Evolutionary conservation across 2,797 vertebrate species (phyloP), one percentile per base, ranked within the genome.

Genomic region (Karalla daura): DNA sequence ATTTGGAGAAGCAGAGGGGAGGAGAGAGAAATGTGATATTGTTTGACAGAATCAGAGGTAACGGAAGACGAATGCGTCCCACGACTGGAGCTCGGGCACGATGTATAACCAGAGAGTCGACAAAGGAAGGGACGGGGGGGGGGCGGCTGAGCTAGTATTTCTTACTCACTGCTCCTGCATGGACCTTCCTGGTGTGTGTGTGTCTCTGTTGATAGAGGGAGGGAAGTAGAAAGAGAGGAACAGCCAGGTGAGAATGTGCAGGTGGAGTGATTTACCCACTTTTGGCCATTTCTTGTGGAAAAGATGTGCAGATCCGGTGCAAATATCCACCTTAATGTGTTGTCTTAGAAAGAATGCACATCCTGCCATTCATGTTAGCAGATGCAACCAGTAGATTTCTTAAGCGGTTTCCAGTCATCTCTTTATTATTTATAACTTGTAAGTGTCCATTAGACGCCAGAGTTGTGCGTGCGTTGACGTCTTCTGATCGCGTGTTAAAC

Each of bases 1-100:
- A 55, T 53, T 73, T 35, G 35, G 14, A 28, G 20, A 13, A 46
- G 10, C 50, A 53, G 12, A 23, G 24, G n/a, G n/a, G n/a, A n/a
- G n/a, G n/a, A 59, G 30, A 28, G 54, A 49, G 11, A 68, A 63
- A 63, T 36, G 23, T 41, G 40, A 51, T 36, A 52, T 32, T 58
- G 24, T 71, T 78, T 68, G 59, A 78, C 50, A 60, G 52, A 56
- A 52, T 62, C 64, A 53, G 46, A 73, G 58, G 49, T 18, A 76
- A 76, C 61, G 43, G 53, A 68, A 64, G 80, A 77, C 46, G 69
- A 83, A 80, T 80, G 63, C 43, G 70, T 73, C 74, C 66, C 68
- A 27, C 45, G 55, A 61, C 56, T 61, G 30, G 45, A 23, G 32
- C 54, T 41, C 33, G 54, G 63, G 46, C 40, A 21, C 41, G 35